Evolutionary conservation across 2,113 vertebrate genomes (phyloP).

Genomic region (Stegostoma tigrinum): DNA sequence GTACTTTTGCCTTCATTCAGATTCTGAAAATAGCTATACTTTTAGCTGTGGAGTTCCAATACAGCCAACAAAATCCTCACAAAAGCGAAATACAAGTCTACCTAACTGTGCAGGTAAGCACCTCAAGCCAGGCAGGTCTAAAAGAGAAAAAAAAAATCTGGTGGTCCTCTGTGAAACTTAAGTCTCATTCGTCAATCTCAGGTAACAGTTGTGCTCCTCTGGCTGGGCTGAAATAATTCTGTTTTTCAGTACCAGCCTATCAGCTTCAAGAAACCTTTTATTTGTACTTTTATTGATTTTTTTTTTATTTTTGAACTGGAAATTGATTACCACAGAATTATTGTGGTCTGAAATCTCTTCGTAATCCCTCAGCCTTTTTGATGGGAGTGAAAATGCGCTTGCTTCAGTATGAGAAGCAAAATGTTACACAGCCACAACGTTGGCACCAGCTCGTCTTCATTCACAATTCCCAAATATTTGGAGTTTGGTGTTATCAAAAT

Average conservation of each 20-base stretch:
- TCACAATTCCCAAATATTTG: background rate
- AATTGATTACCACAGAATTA: background rate
- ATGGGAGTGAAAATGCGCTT: background rate
- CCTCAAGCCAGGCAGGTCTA: background rate
- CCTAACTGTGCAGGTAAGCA: slow-evolving; percentile 69
- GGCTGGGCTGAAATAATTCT: background rate
- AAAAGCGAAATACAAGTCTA: slow-evolving; percentile 63
- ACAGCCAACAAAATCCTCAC: slow-evolving; percentile 63
- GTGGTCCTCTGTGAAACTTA: background rate
- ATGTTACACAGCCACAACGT: background rate
- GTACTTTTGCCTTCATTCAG: slow-evolving; percentile 49
- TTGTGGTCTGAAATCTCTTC: background rate
- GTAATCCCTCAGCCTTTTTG: background rate
- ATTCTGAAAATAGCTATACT: slow-evolving; percentile 82
- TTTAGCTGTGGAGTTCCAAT: slow-evolving; percentile 76
- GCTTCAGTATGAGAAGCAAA: background rate
- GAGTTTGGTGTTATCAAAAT: background rate
- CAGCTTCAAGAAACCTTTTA: background rate
- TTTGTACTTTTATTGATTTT: background rate
- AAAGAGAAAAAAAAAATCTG: background rate
- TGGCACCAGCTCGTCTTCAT: background rate
- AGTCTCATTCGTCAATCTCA: background rate
- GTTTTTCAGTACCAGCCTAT: background rate
- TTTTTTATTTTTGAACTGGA: background rate
- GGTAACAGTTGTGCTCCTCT: background rate